Percentiles rank a stretch among this genome's conserved stretches.
Conservation (phyloP, 2,113 vertebrate species). For the Nothocercus julius region DNA sequence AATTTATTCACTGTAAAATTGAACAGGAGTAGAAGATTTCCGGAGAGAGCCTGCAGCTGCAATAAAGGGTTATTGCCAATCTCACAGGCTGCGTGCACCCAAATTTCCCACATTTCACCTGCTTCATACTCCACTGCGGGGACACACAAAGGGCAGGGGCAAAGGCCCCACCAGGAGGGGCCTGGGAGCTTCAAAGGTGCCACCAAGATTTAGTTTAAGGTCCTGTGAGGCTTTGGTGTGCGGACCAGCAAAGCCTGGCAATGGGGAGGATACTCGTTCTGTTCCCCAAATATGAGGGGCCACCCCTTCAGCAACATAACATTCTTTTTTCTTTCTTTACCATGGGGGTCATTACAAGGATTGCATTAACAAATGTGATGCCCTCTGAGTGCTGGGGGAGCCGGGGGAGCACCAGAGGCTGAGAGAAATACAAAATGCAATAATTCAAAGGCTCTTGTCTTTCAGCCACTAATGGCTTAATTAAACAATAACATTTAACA, state of each 20-base stretch:
- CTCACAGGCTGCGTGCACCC: neutral
- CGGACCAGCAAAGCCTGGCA: neutral
- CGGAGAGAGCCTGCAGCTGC: neutral
- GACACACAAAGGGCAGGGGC: neutral
- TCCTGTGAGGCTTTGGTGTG: fast-evolving
- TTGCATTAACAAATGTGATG: fast-evolving
- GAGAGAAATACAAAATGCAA: conserved; percentile 27
- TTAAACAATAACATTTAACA: conserved; percentile 69
- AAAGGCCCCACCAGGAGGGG: neutral
- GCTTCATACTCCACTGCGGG: neutral
- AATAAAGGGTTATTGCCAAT: conserved; percentile 33
- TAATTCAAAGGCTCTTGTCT: conserved; percentile 52
- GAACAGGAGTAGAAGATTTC: conserved; percentile 36
- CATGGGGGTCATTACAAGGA: neutral
- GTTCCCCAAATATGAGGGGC: neutral
- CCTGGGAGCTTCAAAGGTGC: neutral
- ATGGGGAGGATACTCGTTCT: neutral
- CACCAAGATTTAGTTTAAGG: neutral
- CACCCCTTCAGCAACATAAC: neutral
- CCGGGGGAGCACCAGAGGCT: fast-evolving
- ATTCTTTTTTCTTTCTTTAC: neutral
- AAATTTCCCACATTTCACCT: neutral
- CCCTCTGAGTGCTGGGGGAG: neutral
- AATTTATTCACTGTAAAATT: conserved; percentile 57
- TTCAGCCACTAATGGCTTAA: conserved; percentile 61